A percentile compares a stretch with the other conserved stretches of the same genome.
Evolutionary conservation across 2,888 invertebrate species (phyloP).

Genomic region (Sinelater perroti): DNA sequence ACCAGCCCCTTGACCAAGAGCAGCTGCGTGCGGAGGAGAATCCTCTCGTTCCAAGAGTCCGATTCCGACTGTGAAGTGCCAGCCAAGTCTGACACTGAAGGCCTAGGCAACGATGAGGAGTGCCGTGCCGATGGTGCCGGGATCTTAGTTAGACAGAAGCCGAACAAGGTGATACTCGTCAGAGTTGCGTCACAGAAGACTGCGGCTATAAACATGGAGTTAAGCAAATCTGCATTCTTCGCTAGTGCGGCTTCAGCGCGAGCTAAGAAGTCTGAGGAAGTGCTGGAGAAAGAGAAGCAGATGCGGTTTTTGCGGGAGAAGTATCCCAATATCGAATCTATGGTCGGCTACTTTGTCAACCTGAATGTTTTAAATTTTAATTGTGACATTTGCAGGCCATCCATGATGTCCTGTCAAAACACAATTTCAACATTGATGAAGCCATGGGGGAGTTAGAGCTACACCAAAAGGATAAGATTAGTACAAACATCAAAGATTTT

Average conservation of each 20-base stretch:
- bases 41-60: slow-evolving; percentile 12
- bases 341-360: no score
- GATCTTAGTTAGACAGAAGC: no score
- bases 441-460: slow-evolving; percentile 64
- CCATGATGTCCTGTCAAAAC: slow-evolving; percentile 65
- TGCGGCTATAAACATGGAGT: no score
- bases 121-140: no score
- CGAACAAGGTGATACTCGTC: no score
- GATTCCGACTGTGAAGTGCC: slow-evolving; percentile 23
- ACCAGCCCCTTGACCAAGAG: slow-evolving; percentile 6
- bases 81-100: not conserved
- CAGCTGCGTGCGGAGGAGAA: not conserved
- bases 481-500: slow-evolving; percentile 42
- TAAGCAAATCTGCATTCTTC: no score
- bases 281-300: slow-evolving; percentile 65
- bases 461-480: not conserved
- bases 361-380: slow-evolving; percentile 1
- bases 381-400: slow-evolving; percentile 60
- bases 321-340: slow-evolving; percentile 69
- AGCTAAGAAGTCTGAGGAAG: slow-evolving; percentile 48
- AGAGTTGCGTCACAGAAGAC: no score
- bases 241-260: no score
- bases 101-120: no score
- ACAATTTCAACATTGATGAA: slow-evolving; percentile 67
- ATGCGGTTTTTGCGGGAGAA: slow-evolving; percentile 71